A percentile compares a stretch with the other conserved stretches of the same genome.
phyloP scores from a whole-genome alignment of 2,113 vertebrate genomes.

The Eulemur macaco region DNA sequence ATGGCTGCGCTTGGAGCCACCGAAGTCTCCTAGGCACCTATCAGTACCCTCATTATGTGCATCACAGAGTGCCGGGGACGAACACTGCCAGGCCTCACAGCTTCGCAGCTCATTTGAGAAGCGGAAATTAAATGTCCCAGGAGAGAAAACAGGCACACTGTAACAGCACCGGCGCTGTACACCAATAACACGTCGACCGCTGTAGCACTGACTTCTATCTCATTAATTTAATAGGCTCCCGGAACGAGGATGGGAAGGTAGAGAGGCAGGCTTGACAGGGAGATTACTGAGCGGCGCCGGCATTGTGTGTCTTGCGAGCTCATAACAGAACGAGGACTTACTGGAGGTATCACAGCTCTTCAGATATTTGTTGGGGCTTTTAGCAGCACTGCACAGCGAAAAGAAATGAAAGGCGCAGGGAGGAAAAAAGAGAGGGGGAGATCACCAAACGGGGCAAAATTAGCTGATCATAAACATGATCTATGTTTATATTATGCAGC shows the following conservation, averaged over 20 bases:
- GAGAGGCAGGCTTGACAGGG: slow-evolving; percentile 80
- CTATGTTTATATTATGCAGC: slow-evolving; percentile 13
- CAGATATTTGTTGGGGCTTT: slow-evolving; percentile 40
- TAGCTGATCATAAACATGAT: slow-evolving; percentile 41
- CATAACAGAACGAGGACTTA: slow-evolving; percentile 35
- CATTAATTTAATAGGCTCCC: slow-evolving; percentile 94
- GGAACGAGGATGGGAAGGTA: slow-evolving; percentile 78
- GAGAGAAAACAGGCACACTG: slow-evolving; percentile 89
- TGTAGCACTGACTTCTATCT: slow-evolving; percentile 86
- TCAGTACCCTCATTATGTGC: slow-evolving; percentile 97
- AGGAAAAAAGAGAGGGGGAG: not conserved
- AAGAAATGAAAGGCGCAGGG: not conserved
- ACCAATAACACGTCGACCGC: slow-evolving; percentile 86
- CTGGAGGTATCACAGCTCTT: not conserved
- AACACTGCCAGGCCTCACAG: slow-evolving; percentile 90
- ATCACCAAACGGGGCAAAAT: slow-evolving; percentile 15
- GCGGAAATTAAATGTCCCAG: slow-evolving; percentile 95
- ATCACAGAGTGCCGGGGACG: slow-evolving; percentile 90
- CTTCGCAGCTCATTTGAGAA: slow-evolving; percentile 94
- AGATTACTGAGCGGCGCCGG: slow-evolving; percentile 72
- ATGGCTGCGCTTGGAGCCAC: slow-evolving; percentile 93
- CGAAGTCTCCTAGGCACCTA: slow-evolving; percentile 96
- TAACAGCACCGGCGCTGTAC: slow-evolving; percentile 84
- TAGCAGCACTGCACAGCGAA: not conserved
- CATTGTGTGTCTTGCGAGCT: not conserved